Base-by-base conservation (phyloP, 2,113 vertebrate species). In the Plestiodon gilberti region DNA sequence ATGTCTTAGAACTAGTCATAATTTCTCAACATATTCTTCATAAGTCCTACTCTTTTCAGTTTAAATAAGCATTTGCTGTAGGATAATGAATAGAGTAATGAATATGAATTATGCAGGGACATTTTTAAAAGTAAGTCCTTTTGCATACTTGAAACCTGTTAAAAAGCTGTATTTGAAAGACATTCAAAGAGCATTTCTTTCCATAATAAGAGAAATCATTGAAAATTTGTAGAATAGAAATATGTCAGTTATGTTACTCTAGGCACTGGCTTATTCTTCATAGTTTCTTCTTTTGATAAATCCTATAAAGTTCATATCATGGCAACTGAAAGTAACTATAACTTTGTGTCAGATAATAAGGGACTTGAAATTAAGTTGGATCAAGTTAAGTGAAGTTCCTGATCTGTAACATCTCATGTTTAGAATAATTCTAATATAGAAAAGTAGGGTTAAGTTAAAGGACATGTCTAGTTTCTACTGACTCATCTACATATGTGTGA, bases 91-190 rank as follows among this genome's bases (percentile, higher is more conserved):
- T 57, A 57, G 30, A 80, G 89, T 87, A 91, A 94, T 88, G 90
- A 93, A 85, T 83, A 94, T 52, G 52, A 94, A 93, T 91, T 91
- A 95, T 92, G 78, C 87, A 89, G 87, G 83, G 15, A 79, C 86
- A 91, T 67, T 93, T 90, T 93, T 87, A 85, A 93, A 94, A 94
- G 83, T 87, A 85, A 89, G 83, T 89, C 4, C 84, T 93, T 87
- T 87, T 91, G 85, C 89, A 94, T 94, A 94, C 90, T 91, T 94
- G 88, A 93, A 93, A 74, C 23, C 62, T 82, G 78, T 81, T 94
- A 88, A 89, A 90, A 92, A 89, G 78, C 86, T 83, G 78, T 87
- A 15, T 92, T 91, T 95, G 91, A 95, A 93, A 94, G 90, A 90
- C 89, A 82, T 69, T 93, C 43, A 82, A 64, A 92, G 87, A 93